Conservation (phyloP, 2,888 invertebrate species). For the Drosophila incognita region DNA sequence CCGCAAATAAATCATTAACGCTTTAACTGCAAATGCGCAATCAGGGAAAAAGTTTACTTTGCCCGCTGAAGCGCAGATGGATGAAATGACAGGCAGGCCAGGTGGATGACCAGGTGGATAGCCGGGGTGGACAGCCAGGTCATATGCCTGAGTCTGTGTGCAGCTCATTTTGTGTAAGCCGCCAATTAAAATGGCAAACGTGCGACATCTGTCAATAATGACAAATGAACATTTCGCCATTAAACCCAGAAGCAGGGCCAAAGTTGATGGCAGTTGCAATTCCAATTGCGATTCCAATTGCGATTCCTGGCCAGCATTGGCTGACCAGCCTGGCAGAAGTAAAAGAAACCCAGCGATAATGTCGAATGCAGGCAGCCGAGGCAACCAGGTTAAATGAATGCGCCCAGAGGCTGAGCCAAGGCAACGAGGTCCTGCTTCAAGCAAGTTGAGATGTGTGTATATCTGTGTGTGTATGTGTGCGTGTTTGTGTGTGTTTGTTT, state of each 20-base stretch:
- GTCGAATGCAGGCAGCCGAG: slow-evolving; percentile 14
- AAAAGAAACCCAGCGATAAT: slow-evolving; percentile 42
- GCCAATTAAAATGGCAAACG: slow-evolving; percentile 80
- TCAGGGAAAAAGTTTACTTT: slow-evolving; percentile 63
- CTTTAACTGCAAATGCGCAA: slow-evolving; percentile 70
- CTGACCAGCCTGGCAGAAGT: slow-evolving; percentile 35
- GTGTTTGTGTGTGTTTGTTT: background rate
- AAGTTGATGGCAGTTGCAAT: slow-evolving; percentile 38
- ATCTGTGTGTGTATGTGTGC: slow-evolving; percentile 4
- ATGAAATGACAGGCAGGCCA: slow-evolving; percentile 20
- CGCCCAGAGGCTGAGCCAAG: slow-evolving; percentile 32
- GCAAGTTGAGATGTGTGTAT: slow-evolving; percentile 13
- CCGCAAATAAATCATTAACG: slow-evolving; percentile 78
- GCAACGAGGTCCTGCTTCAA: slow-evolving; percentile 29
- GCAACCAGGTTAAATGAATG: slow-evolving; percentile 34
- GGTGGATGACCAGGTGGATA: background rate
- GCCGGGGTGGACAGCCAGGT: slow-evolving; percentile 26
- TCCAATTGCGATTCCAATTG: slow-evolving; percentile 57
- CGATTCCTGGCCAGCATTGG: slow-evolving; percentile 29
- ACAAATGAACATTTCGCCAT: slow-evolving; percentile 78
- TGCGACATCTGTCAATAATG: slow-evolving; percentile 79
- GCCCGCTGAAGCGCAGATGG: slow-evolving; percentile 33
- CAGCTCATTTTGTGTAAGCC: slow-evolving; percentile 75
- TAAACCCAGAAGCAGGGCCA: slow-evolving; percentile 36
- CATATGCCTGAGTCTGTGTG: slow-evolving; percentile 30